Base-by-base conservation (phyloP, 2,113 vertebrate species). In the Salvelinus namaycush region DNA sequence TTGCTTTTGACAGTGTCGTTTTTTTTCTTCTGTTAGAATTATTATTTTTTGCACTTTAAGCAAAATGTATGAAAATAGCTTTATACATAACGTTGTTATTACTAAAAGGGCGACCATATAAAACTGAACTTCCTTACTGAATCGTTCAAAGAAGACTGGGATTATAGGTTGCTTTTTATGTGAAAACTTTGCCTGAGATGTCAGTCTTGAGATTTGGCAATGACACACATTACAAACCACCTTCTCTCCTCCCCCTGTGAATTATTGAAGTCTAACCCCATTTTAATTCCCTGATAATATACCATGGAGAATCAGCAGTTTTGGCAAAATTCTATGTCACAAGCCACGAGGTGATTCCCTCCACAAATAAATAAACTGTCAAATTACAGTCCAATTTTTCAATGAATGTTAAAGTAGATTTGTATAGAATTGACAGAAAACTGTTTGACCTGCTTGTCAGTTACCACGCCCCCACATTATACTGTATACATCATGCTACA, bases 341-440 rank as follows among this genome's bases (percentile, higher is more conserved):
- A 44, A 44, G 39, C 39, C 39, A 44, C 2, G 2, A 44, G 9
- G 39, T 44, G 39, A 44, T 77, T 78, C 80, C 31, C 73, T 54
- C 66, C 74, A 82, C 78, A 80, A 90, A 88, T 90, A 90, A 92
- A 91, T 92, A 88, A 79, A 81, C 5, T 86, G 70, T 88, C 85
- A 86, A 85, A 84, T 81, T 31, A 77, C 78, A 60, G 65, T 82
- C 76, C 74, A 77, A 77, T 71, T 75, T 74, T 78, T 81, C 12
- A 74, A 18, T 68, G n/a, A 83, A 74, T 81, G 77, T 48, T 70
- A 44, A 44, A 44, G 39, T 12, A 76, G n/a, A 67, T 82, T 83
- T 83, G 83, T 82, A 84, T 74, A 80, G 68, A 44, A 31, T 76
- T 68, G 48, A 83, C 79, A 82, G 72, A 75, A 44, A 44, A 44